Base-by-base conservation (phyloP, 2,113 vertebrate species). In the Euleptes europaea region DNA sequence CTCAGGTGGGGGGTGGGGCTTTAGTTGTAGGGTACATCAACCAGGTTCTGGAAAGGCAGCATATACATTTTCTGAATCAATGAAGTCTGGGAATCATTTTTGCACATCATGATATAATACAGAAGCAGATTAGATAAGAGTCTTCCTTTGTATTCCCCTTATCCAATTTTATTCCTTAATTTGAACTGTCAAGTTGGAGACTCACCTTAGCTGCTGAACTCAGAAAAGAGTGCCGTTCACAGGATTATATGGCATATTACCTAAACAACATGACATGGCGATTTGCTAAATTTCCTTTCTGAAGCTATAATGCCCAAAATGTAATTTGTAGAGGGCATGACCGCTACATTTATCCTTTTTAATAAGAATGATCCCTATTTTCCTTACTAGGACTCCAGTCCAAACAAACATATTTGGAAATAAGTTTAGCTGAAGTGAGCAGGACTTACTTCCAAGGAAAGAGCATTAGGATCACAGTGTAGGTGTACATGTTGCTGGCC, bases 251-350 rank as follows among this genome's bases (percentile, higher is more conserved):
- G 42, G 63, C 75, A n/a, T 19, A 82, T 15, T 0, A 0, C 7
- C 0, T 54, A 38, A 77, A 84, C 44, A 51, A 0, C 0, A 26
- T 31, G 11, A 6, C 8, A 0, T 13, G 21, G 31, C 2, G 79
- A 75, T 38, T 90, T 4, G 0, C 67, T 57, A 42, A 9, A 70
- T n/a, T 19, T 31, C 31, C 38, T 54, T 67, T 76, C 44, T 49
- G 60, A 26, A 47, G 49, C 28, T 21, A 47, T 57, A n/a, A 77
- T 69, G 2, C 1, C 19, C 31, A 69, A 78, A 84, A 54, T 42
- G 15, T 35, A 54, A 42, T 23, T 23, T 33, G 26, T 4, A 70
- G 2, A 51, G 14, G 38, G 11, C 70, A 47, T 4, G 65, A 66
- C 79, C 77, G 31, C 33, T 71, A 26, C 66, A 80, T 66, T n/a